phyloP scores from a whole-genome alignment of 2,797 vertebrate genomes.

The Leuciscus waleckii region DNA sequence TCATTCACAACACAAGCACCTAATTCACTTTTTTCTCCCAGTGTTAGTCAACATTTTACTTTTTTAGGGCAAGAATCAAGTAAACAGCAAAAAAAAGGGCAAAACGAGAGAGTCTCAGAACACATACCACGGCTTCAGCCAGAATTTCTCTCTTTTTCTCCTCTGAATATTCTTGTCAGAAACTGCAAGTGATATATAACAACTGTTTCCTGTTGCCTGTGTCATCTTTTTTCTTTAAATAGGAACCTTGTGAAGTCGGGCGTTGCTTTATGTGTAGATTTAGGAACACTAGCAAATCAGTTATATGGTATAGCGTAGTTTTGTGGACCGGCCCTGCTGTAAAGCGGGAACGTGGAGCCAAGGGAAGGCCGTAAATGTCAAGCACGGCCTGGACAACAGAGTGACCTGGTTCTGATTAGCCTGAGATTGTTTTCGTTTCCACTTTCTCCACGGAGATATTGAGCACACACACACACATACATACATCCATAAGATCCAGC shows the following conservation, averaged over 20 bases:
- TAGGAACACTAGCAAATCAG: conserved; percentile 57
- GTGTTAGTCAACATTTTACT: conserved; percentile 66
- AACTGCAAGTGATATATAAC: conserved; percentile 68
- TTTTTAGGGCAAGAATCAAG: conserved; percentile 68
- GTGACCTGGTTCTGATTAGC: conserved; percentile 61
- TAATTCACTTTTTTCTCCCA: conserved; percentile 59
- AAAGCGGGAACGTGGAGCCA: conserved; percentile 55
- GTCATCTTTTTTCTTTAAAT: conserved; percentile 62
- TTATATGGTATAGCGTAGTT: conserved; percentile 64
- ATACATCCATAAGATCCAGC: conserved; percentile 36
- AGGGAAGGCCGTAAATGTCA: conserved; percentile 62
- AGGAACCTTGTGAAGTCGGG: conserved; percentile 62
- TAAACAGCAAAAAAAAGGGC: conserved; percentile 51
- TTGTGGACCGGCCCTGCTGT: conserved; percentile 19
- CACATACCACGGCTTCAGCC: conserved; percentile 61
- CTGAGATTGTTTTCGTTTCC: conserved; percentile 53
- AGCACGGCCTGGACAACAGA: conserved; percentile 50
- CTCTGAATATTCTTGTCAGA: conserved; percentile 70
- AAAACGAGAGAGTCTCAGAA: conserved; percentile 56
- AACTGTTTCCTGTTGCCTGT: conserved; percentile 67
- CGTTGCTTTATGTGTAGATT: conserved; percentile 61
- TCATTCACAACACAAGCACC: conserved; percentile 62
- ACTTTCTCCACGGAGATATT: conserved; percentile 53
- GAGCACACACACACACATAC: conserved; percentile 23
- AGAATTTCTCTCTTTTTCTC: conserved; percentile 53